phyloP scores from a whole-genome alignment of 2,113 vertebrate genomes.

The Dunckerocampus dactyliophorus region DNA sequence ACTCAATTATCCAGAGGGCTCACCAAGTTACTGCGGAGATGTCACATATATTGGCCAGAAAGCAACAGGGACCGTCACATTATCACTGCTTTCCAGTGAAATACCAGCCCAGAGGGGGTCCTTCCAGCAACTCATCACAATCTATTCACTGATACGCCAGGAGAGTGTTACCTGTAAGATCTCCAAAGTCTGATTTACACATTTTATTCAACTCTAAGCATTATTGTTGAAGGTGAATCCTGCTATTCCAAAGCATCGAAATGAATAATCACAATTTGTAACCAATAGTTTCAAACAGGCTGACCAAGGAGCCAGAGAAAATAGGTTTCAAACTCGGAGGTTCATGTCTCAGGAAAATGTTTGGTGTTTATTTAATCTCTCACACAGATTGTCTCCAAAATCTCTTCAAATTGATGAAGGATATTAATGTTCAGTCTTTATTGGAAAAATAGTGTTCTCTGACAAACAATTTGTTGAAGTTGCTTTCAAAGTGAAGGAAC shows the following conservation, averaged over 20 bases:
- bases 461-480: not conserved
- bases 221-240: not conserved
- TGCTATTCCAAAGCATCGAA: no score
- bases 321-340: no score
- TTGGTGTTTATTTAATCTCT: constrained; percentile 3
- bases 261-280: no score
- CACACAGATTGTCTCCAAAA: constrained; percentile 9
- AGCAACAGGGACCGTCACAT: constrained; percentile 18
- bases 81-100: constrained; percentile 9
- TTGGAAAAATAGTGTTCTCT: not conserved
- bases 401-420: constrained; percentile 10
- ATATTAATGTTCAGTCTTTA: constrained; percentile 13
- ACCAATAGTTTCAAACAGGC: no score
- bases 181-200: not conserved
- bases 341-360: not conserved
- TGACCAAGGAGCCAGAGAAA: no score
- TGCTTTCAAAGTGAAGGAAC: not conserved
- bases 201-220: not conserved
- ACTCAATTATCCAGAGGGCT: constrained; percentile 45
- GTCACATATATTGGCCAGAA: constrained; percentile 10
- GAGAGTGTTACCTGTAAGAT: not conserved
- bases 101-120: not conserved
- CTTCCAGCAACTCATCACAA: not conserved
- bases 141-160: not conserved
- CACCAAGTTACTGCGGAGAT: constrained; percentile 18